These are phyloP conservation scores for Meta bourneti DNA, from an alignment of 2,888 invertebrate genomes.

Conservation along the genomic window DNA sequence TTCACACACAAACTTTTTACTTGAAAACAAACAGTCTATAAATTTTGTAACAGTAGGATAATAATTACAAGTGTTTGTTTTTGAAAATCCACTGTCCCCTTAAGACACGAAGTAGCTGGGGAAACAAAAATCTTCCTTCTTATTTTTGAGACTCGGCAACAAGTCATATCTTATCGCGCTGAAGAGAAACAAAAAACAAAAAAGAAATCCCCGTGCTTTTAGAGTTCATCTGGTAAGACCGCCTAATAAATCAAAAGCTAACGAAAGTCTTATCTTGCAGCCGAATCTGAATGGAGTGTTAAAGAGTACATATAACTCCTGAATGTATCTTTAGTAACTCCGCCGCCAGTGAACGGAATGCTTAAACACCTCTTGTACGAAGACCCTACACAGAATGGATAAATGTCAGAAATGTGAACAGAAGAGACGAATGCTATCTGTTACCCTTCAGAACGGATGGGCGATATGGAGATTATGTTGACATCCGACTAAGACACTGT, in stretches of 20 bases:
- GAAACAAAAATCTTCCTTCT: no score
- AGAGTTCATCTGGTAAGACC: conserved; percentile 28
- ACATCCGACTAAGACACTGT: conserved; percentile 42
- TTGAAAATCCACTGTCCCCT: no score
- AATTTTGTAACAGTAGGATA: no score
- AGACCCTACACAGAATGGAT: conserved; percentile 5
- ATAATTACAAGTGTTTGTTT: no score
- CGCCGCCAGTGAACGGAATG: conserved; percentile 40
- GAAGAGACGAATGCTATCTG: conserved; percentile 37
- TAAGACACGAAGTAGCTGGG: no score
- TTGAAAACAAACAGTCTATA: no score
- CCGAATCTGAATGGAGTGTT: conserved; percentile 62
- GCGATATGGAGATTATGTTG: conserved; percentile 61
- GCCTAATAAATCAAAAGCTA: conserved; percentile 36
- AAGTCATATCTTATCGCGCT: neutral
- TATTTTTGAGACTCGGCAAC: no score
- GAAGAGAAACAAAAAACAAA: conserved; percentile 3
- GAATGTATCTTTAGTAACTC: conserved; percentile 48
- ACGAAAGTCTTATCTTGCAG: conserved; percentile 49
- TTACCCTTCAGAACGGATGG: conserved; percentile 29
- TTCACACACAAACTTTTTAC: no score
- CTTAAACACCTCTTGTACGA: conserved; percentile 10
- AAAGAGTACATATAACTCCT: conserved; percentile 55
- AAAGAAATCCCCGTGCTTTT: neutral
- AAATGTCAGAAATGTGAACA: conserved; percentile 36